A percentile compares a stretch with the other conserved stretches of the same genome.
Evolutionary conservation across 1,140 invertebrate species (phyloP).

Genomic region (Geopemphigus sp.): DNA sequence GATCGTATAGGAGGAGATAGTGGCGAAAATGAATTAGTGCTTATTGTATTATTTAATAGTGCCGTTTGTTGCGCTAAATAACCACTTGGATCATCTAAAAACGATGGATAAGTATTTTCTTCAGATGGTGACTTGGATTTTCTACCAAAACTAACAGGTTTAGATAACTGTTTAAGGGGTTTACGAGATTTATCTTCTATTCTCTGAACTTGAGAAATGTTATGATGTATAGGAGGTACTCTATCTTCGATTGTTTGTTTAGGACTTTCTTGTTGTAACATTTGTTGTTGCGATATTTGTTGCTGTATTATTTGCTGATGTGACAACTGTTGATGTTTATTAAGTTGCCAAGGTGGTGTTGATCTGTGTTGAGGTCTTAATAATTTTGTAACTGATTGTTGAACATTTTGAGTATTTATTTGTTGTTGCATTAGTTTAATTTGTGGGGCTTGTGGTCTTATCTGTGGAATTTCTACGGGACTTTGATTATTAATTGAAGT

Average conservation of each 20-base stretch:
- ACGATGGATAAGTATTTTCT: constrained; percentile 61
- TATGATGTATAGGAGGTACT: constrained; percentile 70
- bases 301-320: constrained; percentile 55
- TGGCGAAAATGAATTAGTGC: constrained; percentile 38
- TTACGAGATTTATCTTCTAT: constrained; percentile 41
- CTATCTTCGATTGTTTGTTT: constrained; percentile 58
- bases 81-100: constrained; percentile 84
- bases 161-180: constrained; percentile 18
- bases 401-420: constrained; percentile 57
- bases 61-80: constrained; percentile 84
- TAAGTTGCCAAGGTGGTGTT: constrained; percentile 51
- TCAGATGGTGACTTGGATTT: constrained; percentile 61
- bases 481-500: background rate
- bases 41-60: constrained; percentile 76
- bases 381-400: constrained; percentile 54
- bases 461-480: background rate
- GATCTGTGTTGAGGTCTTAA: constrained; percentile 52
- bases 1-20: constrained; percentile 29
- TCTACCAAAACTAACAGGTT: constrained; percentile 54
- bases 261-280: constrained; percentile 31
- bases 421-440: constrained; percentile 44
- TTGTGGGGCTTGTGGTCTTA: background rate
- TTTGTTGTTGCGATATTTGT: constrained; percentile 54
- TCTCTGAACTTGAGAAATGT: constrained; percentile 12
- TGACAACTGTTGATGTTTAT: constrained; percentile 49